Conservation (phyloP, 1,140 invertebrate species). For the Oscheius sp. region DNA sequence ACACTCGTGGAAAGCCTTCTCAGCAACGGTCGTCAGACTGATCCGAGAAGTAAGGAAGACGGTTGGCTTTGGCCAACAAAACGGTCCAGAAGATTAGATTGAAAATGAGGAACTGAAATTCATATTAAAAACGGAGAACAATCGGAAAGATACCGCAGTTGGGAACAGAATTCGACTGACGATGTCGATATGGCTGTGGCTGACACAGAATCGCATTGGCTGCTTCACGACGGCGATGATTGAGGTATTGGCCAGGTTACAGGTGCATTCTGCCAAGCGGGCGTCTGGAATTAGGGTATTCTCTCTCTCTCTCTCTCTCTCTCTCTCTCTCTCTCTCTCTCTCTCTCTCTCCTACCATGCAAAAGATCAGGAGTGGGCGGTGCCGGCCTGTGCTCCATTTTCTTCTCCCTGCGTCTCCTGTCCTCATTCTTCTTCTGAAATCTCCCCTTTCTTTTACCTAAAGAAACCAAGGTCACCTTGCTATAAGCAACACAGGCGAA, state of each 20-base stretch:
- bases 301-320: neutral
- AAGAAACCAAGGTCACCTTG: constrained; percentile 19
- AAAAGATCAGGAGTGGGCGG: constrained; percentile 40
- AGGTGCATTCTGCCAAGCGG: constrained; percentile 42
- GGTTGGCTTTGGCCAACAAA: constrained; percentile 35
- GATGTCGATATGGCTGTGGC: constrained; percentile 43
- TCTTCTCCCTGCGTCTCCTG: constrained; percentile 29
- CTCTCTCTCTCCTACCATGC: constrained; percentile 23
- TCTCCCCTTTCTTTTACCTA: too few species aligned
- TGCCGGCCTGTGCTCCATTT: constrained; percentile 36
- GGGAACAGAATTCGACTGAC: constrained; percentile 37
- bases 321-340: neutral
- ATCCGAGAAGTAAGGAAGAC: constrained; percentile 18
- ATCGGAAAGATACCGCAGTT: constrained; percentile 15
- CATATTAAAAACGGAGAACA: neutral
- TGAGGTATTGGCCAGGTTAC: constrained; percentile 13
- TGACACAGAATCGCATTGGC: constrained; percentile 30
- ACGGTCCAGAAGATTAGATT: constrained; percentile 41
- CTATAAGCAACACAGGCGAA: constrained; percentile 49
- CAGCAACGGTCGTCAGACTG: constrained; percentile 16
- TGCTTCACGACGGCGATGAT: constrained; percentile 38
- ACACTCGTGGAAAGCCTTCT: too few species aligned
- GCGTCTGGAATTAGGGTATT: constrained; percentile 25
- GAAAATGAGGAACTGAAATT: constrained; percentile 41
- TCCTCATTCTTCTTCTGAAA: constrained; percentile 43